Percentiles rank a stretch among this genome's conserved stretches.
Conservation (phyloP, 1,140 invertebrate genomes). For the Lamellibrachia luymesi region DNA sequence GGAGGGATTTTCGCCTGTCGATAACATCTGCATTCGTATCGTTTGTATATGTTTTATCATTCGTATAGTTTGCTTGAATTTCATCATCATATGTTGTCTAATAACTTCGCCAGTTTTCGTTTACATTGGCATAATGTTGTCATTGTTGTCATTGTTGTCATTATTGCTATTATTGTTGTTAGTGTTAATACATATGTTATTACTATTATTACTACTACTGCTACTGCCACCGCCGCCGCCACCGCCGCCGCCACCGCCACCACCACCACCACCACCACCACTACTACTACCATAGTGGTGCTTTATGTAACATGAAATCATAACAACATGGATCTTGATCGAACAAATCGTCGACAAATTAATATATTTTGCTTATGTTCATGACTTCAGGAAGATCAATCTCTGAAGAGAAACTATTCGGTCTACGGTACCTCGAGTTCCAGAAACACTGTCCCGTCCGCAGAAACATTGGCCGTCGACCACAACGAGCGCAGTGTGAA, state of each 20-base stretch:
- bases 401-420: background rate
- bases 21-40: slow-evolving; percentile 18
- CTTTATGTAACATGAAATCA: background rate
- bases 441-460: background rate
- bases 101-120: too few relatives aligned
- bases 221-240: too few relatives aligned
- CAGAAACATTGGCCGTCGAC: background rate
- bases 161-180: too few relatives aligned
- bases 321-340: background rate
- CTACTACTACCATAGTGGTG: too few relatives aligned
- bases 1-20: slow-evolving; percentile 22
- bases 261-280: too few relatives aligned
- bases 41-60: background rate
- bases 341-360: background rate
- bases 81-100: slow-evolving; percentile 4
- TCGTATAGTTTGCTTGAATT: background rate
- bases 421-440: slow-evolving; percentile 2
- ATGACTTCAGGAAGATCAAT: too few relatives aligned
- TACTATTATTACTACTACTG: too few relatives aligned
- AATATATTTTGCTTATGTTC: too few relatives aligned
- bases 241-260: too few relatives aligned
- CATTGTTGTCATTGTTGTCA: too few relatives aligned
- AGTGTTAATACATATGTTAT: too few relatives aligned
- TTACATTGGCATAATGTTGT: too few relatives aligned
- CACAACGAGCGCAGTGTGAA: slow-evolving; percentile 30